Conservation (phyloP, 2,888 invertebrate genomes). For the Dermolepida albohirtum region DNA sequence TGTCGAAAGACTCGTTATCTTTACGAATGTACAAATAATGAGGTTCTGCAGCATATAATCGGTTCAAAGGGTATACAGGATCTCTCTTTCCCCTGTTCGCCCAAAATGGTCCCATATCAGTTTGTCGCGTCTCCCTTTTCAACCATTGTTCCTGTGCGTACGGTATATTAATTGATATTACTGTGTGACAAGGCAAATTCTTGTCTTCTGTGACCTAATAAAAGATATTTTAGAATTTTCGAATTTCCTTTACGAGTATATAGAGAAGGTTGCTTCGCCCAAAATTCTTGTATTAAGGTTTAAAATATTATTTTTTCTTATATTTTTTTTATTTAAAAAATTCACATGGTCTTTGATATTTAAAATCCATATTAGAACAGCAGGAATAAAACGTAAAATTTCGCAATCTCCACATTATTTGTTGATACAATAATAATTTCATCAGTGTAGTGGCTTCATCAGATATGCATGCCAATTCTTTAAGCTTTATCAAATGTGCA, state of each 20-base stretch:
- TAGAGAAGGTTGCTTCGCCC: too few relatives aligned
- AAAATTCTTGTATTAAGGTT: too few relatives aligned
- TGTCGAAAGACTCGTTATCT: constrained; percentile 60
- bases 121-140: constrained; percentile 52
- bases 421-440: too few relatives aligned
- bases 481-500: too few relatives aligned
- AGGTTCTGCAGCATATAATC: constrained; percentile 69
- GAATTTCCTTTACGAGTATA: neutral
- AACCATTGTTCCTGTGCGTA: constrained; percentile 45
- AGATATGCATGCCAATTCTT: too few relatives aligned
- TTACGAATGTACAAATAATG: constrained; percentile 68
- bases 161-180: neutral
- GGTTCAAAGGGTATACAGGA: constrained; percentile 59
- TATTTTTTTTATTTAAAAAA: too few relatives aligned
- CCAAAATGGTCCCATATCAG: constrained; percentile 65
- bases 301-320: too few relatives aligned
- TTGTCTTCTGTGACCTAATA: constrained; percentile 4
- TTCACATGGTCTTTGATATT: too few relatives aligned
- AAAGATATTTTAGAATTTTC: neutral
- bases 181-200: neutral
- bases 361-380: too few relatives aligned
- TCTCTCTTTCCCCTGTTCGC: constrained; percentile 66
- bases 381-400: too few relatives aligned
- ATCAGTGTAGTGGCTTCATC: too few relatives aligned
- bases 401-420: too few relatives aligned